These are phyloP conservation scores for Drosophila ercepeae DNA, from an alignment of 1,140 invertebrate genomes.

Conservation along the genomic window DNA sequence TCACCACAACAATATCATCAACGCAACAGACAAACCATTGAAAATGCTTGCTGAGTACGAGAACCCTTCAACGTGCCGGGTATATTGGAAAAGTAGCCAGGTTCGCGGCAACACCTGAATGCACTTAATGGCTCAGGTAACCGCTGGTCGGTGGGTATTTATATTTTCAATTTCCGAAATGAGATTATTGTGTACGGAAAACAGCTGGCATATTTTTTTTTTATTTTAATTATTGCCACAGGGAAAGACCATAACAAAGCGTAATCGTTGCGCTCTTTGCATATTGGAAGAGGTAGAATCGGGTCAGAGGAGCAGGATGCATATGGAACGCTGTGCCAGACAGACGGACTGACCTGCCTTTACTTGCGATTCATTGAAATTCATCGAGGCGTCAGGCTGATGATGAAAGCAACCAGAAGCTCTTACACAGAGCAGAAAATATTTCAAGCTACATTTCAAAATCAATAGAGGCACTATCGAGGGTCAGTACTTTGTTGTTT, in stretches of 20 bases:
- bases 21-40: slow-evolving; percentile 20
- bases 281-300: slow-evolving; percentile 17
- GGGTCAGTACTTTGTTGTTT: no score
- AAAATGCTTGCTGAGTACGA: slow-evolving; percentile 4
- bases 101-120: neutral
- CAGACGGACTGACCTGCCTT: slow-evolving; percentile 8
- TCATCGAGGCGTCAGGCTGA: slow-evolving; percentile 36
- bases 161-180: slow-evolving; percentile 19
- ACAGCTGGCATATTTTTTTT: slow-evolving; percentile 29
- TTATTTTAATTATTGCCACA: slow-evolving; percentile 67
- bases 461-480: no score
- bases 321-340: slow-evolving; percentile 20
- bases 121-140: slow-evolving; percentile 5
- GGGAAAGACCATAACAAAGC: slow-evolving; percentile 32
- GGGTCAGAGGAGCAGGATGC: slow-evolving; percentile 9
- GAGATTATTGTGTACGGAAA: slow-evolving; percentile 34
- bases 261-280: neutral
- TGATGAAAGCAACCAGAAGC: slow-evolving; percentile 5
- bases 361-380: slow-evolving; percentile 51
- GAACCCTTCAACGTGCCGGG: neutral
- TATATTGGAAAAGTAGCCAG: neutral
- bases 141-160: slow-evolving; percentile 3
- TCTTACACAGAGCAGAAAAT: slow-evolving; percentile 6
- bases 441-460: no score
- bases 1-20: slow-evolving; percentile 58